These are phyloP conservation scores for Pardosa pseudoannulata DNA, from an alignment of 2,888 invertebrate genomes.

Conservation along the genomic window DNA sequence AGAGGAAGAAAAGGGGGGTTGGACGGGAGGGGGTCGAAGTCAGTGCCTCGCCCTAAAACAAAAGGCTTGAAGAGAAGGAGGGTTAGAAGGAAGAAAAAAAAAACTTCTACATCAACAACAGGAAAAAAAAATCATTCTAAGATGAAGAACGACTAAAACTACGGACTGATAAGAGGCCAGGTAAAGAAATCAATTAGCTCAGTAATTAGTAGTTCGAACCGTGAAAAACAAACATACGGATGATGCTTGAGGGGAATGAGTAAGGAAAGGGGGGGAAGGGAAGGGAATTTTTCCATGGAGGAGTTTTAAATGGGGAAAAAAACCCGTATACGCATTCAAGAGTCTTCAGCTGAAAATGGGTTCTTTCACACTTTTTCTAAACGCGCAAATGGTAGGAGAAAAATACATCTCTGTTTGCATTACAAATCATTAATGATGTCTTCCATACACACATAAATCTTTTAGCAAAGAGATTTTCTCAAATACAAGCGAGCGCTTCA, in stretches of 20 bases:
- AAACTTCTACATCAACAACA: slow-evolving; percentile 23
- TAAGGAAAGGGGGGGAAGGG: neutral
- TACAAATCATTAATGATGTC: slow-evolving; percentile 68
- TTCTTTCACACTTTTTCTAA: slow-evolving; percentile 67
- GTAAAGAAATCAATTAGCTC: slow-evolving; percentile 71
- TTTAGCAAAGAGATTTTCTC: slow-evolving; percentile 39
- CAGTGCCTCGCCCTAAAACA: neutral
- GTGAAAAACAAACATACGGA: slow-evolving; percentile 69
- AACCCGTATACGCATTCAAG: slow-evolving; percentile 21
- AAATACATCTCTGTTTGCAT: slow-evolving; percentile 57
- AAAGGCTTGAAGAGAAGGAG: neutral
- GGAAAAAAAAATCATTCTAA: slow-evolving; percentile 5
- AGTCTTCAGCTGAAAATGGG: slow-evolving; percentile 44
- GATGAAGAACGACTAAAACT: slow-evolving; percentile 40
- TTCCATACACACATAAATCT: slow-evolving; percentile 56
- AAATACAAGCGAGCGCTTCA: neutral
- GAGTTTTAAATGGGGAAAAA: slow-evolving; percentile 36
- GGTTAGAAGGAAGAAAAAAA: slow-evolving; percentile 14
- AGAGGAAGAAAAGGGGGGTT: slow-evolving; percentile 25
- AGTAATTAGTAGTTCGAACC: slow-evolving; percentile 70
- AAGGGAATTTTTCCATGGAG: slow-evolving; percentile 10
- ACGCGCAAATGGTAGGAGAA: slow-evolving; percentile 8
- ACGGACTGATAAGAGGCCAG: slow-evolving; percentile 63
- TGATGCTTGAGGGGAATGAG: slow-evolving; percentile 29
- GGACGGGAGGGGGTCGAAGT: slow-evolving; percentile 7